Percentiles rank a stretch among this genome's conserved stretches.
These are phyloP conservation scores for Fregata magnificens DNA, from an alignment of 2,113 vertebrate genomes.

Conservation along the genomic window DNA sequence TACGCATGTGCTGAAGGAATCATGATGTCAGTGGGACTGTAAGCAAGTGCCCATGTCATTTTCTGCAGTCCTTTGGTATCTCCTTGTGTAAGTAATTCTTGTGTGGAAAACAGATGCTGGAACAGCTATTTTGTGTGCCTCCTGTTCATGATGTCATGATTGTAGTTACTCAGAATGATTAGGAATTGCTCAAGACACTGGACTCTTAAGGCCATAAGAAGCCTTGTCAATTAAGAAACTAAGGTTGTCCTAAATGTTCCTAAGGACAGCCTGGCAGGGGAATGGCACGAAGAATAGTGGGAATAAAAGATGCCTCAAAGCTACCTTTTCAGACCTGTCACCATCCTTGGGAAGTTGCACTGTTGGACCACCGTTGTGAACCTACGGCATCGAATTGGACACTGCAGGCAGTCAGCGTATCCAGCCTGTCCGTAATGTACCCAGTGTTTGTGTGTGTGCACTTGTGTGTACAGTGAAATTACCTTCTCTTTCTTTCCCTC, in stretches of 20 bases:
- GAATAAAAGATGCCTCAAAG: background rate
- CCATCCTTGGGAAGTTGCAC: background rate
- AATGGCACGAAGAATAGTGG: background rate
- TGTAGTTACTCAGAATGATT: background rate
- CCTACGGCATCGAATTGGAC: accelerated
- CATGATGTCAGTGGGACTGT: background rate
- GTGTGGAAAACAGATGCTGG: background rate
- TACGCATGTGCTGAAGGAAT: accelerated
- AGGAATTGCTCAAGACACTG: background rate
- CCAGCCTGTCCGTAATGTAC: background rate
- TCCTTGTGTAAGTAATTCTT: background rate
- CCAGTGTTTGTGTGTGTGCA: accelerated
- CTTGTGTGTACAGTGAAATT: background rate
- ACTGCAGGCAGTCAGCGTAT: background rate
- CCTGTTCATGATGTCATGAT: background rate
- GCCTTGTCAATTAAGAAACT: background rate
- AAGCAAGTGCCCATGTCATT: background rate
- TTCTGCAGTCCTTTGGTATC: background rate
- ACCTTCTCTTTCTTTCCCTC: background rate
- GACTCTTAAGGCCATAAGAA: background rate
- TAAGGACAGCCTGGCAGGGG: background rate
- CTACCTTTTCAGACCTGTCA: background rate
- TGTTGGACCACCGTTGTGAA: background rate
- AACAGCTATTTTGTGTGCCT: background rate
- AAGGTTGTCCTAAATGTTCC: background rate